Percentiles rank a stretch among this genome's conserved stretches.
Conservation (phyloP, 2,113 vertebrate genomes). For the Nothoprocta perdicaria region DNA sequence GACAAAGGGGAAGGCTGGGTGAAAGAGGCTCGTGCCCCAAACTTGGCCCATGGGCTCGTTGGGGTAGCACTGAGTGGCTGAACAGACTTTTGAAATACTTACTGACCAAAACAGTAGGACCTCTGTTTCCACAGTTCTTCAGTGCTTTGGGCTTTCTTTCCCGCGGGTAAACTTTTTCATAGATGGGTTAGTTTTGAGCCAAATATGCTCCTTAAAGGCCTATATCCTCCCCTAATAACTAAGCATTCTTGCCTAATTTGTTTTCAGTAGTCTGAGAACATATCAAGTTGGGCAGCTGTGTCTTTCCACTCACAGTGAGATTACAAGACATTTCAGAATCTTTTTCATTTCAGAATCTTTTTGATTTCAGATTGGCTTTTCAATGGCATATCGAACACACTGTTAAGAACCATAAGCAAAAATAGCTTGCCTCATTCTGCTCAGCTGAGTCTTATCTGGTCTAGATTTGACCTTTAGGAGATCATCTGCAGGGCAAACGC, state of each 20-base stretch:
- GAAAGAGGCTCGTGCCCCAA: background rate
- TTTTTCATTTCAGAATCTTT: background rate
- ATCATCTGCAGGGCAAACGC: background rate
- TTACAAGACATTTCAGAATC: background rate
- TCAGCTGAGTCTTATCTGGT: constrained; percentile 41
- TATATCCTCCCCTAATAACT: background rate
- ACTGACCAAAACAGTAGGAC: constrained; percentile 47
- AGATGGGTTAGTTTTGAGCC: constrained; percentile 46
- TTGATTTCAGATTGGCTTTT: constrained; percentile 13
- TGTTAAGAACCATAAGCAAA: constrained; percentile 25
- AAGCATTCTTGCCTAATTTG: background rate
- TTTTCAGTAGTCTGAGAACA: constrained; percentile 20
- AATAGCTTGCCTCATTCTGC: constrained; percentile 22
- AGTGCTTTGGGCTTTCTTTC: constrained; percentile 39
- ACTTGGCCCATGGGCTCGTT: background rate
- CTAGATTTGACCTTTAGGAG: constrained; percentile 22
- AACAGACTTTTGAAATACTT: constrained; percentile 46
- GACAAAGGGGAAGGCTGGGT: constrained; percentile 18
- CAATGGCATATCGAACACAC: background rate
- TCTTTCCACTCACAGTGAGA: background rate
- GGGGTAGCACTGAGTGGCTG: constrained; percentile 18
- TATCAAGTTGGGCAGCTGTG: background rate
- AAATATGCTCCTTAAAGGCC: constrained; percentile 37
- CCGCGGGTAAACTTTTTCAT: constrained; percentile 63
- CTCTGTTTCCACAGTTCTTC: constrained; percentile 62